Percentiles rank a stretch among this genome's conserved stretches.
phyloP scores from a whole-genome alignment of 2,113 vertebrate species.

The Alligator sinensis region DNA sequence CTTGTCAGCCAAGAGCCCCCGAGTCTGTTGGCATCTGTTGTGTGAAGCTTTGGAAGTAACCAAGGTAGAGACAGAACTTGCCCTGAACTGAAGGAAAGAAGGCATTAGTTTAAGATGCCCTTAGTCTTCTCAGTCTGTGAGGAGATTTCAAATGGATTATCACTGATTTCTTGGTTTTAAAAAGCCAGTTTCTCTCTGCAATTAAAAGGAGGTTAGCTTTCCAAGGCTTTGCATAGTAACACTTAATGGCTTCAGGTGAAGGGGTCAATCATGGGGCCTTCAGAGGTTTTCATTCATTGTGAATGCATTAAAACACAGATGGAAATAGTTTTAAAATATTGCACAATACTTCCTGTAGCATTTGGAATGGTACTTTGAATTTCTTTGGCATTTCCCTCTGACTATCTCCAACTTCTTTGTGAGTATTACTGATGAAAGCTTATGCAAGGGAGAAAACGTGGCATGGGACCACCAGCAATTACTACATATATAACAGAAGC shows the following conservation, averaged over 20 bases:
- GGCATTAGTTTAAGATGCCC: not conserved
- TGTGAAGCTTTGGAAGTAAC: not conserved
- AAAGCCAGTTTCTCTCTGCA: not conserved
- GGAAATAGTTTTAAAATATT: not conserved
- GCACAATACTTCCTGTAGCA: fast-evolving
- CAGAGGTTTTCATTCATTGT: not conserved
- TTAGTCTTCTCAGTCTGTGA: not conserved
- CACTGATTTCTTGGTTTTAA: not conserved
- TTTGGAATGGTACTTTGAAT: not conserved
- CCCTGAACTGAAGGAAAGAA: not conserved
- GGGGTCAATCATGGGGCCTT: not conserved
- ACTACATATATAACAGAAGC: too few relatives aligned
- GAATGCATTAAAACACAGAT: not conserved
- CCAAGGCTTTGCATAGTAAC: not conserved
- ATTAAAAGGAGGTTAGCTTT: not conserved
- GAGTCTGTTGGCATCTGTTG: not conserved
- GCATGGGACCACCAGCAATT: too few relatives aligned
- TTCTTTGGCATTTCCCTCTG: not conserved
- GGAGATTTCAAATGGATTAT: not conserved
- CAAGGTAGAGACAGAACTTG: not conserved
- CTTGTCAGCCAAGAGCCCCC: not conserved
- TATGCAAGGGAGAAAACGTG: not conserved
- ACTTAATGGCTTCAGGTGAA: not conserved
- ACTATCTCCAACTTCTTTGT: not conserved
- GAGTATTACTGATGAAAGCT: not conserved